phyloP scores from a whole-genome alignment of 2,888 invertebrate species.

The Tetranychus piercei region DNA sequence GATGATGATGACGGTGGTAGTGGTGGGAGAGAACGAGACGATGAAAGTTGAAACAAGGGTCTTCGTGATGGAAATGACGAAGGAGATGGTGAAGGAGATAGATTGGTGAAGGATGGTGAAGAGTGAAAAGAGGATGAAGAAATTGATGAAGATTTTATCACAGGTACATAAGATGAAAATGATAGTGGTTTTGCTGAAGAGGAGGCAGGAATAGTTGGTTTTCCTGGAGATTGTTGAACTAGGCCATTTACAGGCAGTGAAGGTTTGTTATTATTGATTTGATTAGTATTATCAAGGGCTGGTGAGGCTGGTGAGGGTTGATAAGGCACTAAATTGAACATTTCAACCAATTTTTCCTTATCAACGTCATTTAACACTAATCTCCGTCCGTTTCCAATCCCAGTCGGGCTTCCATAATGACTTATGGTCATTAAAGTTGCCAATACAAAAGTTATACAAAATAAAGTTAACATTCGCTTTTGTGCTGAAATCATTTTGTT shows the following conservation, averaged over 20 bases:
- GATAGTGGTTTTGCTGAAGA: neutral
- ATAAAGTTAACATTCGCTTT: constrained; percentile 13
- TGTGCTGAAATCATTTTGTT: constrained; percentile 3
- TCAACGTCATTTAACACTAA: neutral
- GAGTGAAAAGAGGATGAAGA: neutral
- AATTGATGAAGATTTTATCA: neutral
- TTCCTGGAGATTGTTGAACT: neutral
- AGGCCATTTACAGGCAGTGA: neutral
- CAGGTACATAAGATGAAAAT: neutral
- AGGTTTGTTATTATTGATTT: neutral
- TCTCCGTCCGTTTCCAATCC: neutral
- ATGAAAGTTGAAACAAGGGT: neutral
- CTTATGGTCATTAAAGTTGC: constrained; percentile 10
- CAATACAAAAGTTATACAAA: constrained; percentile 15
- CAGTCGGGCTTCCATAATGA: neutral
- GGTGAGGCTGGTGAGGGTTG: neutral
- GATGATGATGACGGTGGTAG: neutral
- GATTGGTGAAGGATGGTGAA: neutral
- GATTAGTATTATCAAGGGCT: neutral
- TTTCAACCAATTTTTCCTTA: neutral
- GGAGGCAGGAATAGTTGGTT: neutral
- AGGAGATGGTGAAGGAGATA: constrained; percentile 11
- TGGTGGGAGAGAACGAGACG: neutral
- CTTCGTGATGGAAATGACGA: neutral
- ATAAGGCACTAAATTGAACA: neutral